These are phyloP conservation scores for Chloromyia formosa DNA, from an alignment of 2,888 invertebrate genomes.

Conservation along the genomic window DNA sequence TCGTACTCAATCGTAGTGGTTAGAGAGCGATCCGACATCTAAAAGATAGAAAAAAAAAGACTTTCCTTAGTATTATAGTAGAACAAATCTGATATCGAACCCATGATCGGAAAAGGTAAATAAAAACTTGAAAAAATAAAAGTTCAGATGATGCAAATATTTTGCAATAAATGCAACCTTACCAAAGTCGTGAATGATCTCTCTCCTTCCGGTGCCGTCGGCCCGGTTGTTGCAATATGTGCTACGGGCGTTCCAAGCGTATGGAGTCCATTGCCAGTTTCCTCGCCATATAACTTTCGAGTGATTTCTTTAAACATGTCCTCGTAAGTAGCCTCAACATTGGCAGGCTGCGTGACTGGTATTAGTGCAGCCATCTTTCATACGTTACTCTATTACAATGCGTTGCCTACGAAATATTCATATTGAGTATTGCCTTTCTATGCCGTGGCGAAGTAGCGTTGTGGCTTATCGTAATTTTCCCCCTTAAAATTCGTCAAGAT, in stretches of 20 bases:
- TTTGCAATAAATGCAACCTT: conserved; percentile 50
- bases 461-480: too few relatives aligned
- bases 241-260: conserved; percentile 64
- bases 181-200: conserved; percentile 65
- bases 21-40: conserved; percentile 62
- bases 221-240: conserved; percentile 64
- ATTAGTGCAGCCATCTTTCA: conserved; percentile 64
- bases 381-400: conserved; percentile 3
- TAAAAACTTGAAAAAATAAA: too few relatives aligned
- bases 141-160: too few relatives aligned
- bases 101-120: too few relatives aligned
- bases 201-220: conserved; percentile 64
- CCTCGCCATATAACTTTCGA: conserved; percentile 89
- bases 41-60: conserved; percentile 50
- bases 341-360: conserved; percentile 60
- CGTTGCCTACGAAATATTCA: conserved; percentile 27
- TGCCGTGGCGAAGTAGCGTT: too few relatives aligned
- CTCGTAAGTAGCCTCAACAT: conserved; percentile 66
- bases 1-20: conserved; percentile 64
- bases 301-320: conserved; percentile 85
- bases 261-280: conserved; percentile 67
- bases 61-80: conserved; percentile 11
- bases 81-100: conserved; percentile 33
- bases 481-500: too few relatives aligned
- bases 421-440: neutral